Evolutionary conservation across 1,140 invertebrate species (phyloP).

Genomic region (Bombyx mandarina): DNA sequence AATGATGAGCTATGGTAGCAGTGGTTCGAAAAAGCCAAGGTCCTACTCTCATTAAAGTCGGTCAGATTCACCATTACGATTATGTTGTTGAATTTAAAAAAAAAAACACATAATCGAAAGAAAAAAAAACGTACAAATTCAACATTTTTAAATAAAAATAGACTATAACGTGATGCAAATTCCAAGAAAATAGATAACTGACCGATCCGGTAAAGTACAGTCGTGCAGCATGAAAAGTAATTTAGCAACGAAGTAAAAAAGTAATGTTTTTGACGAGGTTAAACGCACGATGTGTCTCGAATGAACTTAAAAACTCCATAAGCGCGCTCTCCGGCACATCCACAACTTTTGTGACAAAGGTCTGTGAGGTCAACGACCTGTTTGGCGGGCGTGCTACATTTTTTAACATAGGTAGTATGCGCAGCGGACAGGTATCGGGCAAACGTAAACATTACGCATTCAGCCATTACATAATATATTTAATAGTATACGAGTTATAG

Average conservation of each 20-base stretch:
- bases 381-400: slow-evolving; percentile 50
- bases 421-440: neutral
- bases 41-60: too few relatives aligned
- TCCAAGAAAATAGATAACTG: neutral
- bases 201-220: slow-evolving; percentile 1
- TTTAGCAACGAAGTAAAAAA: slow-evolving; percentile 10
- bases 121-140: too few relatives aligned
- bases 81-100: too few relatives aligned
- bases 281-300: slow-evolving; percentile 23
- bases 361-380: slow-evolving; percentile 45
- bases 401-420: slow-evolving; percentile 36
- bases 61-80: too few relatives aligned
- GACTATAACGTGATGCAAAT: slow-evolving; percentile 4
- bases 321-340: slow-evolving; percentile 22
- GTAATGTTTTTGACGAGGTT: slow-evolving; percentile 21
- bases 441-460: slow-evolving; percentile 14
- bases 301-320: slow-evolving; percentile 29
- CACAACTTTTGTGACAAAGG: slow-evolving; percentile 59
- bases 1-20: too few relatives aligned
- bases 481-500: too few relatives aligned
- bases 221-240: slow-evolving; percentile 10
- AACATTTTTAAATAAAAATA: neutral
- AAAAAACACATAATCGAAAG: too few relatives aligned
- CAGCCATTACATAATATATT: too few relatives aligned
- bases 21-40: too few relatives aligned